phyloP scores from a whole-genome alignment of 2,797 vertebrate genomes.

The Crenichthys baileyi region DNA sequence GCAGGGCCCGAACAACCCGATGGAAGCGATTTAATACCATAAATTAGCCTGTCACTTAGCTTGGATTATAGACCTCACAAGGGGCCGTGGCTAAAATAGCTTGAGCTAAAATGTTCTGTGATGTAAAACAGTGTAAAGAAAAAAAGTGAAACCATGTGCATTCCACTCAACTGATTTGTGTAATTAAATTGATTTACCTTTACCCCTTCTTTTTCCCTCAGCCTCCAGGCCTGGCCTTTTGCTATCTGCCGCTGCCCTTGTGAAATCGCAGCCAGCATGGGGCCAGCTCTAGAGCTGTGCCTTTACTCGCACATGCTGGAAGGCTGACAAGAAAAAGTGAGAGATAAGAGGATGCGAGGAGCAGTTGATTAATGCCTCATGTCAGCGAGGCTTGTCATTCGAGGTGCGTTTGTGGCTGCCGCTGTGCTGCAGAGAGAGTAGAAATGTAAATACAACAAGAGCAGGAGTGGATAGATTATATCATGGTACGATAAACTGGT shows the following conservation, averaged over 20 bases:
- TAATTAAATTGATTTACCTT: slow-evolving; percentile 57
- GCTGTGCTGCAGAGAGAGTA: slow-evolving; percentile 10
- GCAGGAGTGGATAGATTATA: slow-evolving; percentile 6
- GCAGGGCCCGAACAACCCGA: slow-evolving; percentile 58
- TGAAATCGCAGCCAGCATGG: slow-evolving; percentile 2
- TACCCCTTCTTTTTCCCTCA: not conserved
- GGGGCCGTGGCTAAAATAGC: slow-evolving; percentile 66
- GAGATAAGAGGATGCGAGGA: slow-evolving; percentile 34
- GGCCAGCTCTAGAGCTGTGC: not conserved
- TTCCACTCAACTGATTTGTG: slow-evolving; percentile 41
- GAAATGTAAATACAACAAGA: slow-evolving; percentile 31
- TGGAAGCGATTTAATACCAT: slow-evolving; percentile 77
- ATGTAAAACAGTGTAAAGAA: slow-evolving; percentile 47
- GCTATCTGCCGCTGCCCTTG: slow-evolving; percentile 22
- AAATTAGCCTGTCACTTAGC: slow-evolving; percentile 80
- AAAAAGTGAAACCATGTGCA: slow-evolving; percentile 43
- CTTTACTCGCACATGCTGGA: not conserved
- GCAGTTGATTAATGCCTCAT: slow-evolving; percentile 50
- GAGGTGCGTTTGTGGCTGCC: slow-evolving; percentile 2
- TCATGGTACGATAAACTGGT: slow-evolving; percentile 30
- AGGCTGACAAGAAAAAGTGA: slow-evolving; percentile 22
- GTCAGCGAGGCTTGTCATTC: slow-evolving; percentile 32
- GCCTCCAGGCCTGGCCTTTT: slow-evolving; percentile 4
- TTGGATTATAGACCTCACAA: slow-evolving; percentile 68
- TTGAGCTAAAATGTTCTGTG: slow-evolving; percentile 55